Evolutionary conservation across 1,140 invertebrate species (phyloP), one percentile per base, ranked within the genome.

Genomic region (Trinorchestia longiramus): DNA sequence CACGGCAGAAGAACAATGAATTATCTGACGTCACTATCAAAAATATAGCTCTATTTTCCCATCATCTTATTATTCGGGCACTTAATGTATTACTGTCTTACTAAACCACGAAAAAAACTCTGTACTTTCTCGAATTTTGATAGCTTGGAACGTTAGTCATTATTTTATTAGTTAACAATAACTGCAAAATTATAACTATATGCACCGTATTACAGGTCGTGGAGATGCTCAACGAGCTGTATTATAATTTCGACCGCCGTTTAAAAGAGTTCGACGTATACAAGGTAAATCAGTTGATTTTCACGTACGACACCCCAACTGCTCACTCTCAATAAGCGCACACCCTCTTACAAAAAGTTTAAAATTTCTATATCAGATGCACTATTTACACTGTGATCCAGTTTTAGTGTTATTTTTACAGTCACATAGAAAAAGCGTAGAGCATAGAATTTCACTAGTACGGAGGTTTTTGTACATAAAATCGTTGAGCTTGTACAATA

Each of bases 231-330:
- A 47, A 94, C 92, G 92, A 43, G 40, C 92, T 94, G 8, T 94
- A 47, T 44, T 40, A 17, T 8, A 19, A 6, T 11, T 94, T 94
- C 92, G 92, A 94, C 44, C 1, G 0, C 6, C 11, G 40, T 11
- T 17, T 94, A 42, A 94, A 47, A 40, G 43, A 3, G 6, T 94
- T 45, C 92, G 43, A 94, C 92, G 44, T 94, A 8, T 94, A 94
- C 92, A 94, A 94, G 92, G 92, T 99, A 97, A 97, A 23, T 11
- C 11, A 77, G 28, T 11, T 19, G 1, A 77, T 36, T 77, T 77
- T 77, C 62, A 3, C 62, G 62, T 36, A 3, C 62, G 28, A 53
- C 8, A 53, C 19, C 19, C 8, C 47, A 19, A 53, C 47, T 53
- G 19, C 47, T 53, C 47, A 19, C 47, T 53, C 47, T 53, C 47